Evolutionary conservation across 2,888 invertebrate species (phyloP), one percentile per base, ranked within the genome.

Genomic region (Xestia c-nigrum): DNA sequence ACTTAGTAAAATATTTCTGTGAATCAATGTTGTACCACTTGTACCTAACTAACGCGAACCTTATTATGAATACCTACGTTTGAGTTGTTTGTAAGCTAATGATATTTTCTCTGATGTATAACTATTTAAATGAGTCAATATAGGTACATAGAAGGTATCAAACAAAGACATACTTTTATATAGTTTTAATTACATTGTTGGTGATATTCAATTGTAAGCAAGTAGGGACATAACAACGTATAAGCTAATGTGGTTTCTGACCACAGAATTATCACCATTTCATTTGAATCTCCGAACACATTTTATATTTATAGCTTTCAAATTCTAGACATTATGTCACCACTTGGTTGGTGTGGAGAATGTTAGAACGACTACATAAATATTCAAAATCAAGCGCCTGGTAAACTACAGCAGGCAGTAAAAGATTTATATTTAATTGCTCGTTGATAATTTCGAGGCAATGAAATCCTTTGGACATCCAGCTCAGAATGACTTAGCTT

Each of bases 371-470:
- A n/a, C 5, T n/a, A 3, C 14, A 52, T 14, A 5, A 14, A 43
- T 14, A 43, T 43, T 43, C 10, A 43, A 7, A 40, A 24, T 50
- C 5, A 24, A 67, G 63, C 80, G 84, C 81, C 81, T 81, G 74
- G 21, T 3, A 16, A 31, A 67, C 67, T 14, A 43, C 63, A 38
- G 12, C 14, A 1, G 21, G 81, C 81, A 83, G 7, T 21, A 79
- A 63, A 74, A 12, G 55, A 52, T 55, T 1, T 40, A 40, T 16
- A 43, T 55, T 6, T 43, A 5, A 3, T n/a, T 24, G 24, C n/a
- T 73, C 9, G 31, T 10, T 73, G 24, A n/a, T 38, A 16, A 38
- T 74, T 74, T 43, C 31, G 12, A 46, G 74, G 40, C 40, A 47
- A 59, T 21, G n/a, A 6, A 55, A 31, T 70, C 3, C 16, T 6